Evolutionary conservation across 2,113 vertebrate species (phyloP).

Genomic region (Elaphurus davidianus): DNA sequence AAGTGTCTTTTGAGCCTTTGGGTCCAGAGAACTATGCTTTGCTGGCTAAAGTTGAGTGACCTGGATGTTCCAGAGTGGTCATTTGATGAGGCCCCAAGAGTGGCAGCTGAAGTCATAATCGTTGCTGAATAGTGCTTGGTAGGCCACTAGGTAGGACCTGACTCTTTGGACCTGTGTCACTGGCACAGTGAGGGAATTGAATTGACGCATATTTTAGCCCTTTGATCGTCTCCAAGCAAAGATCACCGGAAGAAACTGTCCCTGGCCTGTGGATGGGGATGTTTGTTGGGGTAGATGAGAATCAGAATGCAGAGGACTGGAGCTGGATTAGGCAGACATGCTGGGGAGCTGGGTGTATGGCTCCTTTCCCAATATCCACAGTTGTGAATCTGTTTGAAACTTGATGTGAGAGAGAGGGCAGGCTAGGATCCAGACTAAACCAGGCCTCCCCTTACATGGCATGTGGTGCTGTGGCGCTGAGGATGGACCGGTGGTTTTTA

Average conservation of each 20-base stretch:
- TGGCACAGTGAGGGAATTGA: not conserved
- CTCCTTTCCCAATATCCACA: not conserved
- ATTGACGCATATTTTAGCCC: not conserved
- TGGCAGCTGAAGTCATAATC: not conserved
- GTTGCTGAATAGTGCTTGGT: not conserved
- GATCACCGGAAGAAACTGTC: not conserved
- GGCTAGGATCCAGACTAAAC: no score
- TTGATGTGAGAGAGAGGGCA: not conserved
- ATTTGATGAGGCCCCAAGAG: not conserved
- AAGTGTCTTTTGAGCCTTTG: not conserved
- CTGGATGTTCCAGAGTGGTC: not conserved
- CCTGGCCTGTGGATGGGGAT: not conserved
- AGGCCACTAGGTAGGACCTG: not conserved
- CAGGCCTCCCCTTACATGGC: accelerated
- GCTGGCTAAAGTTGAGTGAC: not conserved
- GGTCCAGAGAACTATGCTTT: not conserved
- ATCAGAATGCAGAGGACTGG: not conserved
- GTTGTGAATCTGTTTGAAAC: not conserved
- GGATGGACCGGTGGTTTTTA: not conserved
- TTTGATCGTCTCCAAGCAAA: not conserved
- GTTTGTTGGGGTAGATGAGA: not conserved
- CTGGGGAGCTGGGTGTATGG: not conserved
- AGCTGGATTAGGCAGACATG: not conserved
- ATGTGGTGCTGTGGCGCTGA: not conserved
- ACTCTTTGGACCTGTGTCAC: not conserved